A percentile compares a stretch with the other conserved stretches of the same genome.
Evolutionary conservation across 30 jellyfish, hydroid and myxozoan genomes (phyloP).

Genomic region (Aurelia aurita complex sp. Pacific): DNA sequence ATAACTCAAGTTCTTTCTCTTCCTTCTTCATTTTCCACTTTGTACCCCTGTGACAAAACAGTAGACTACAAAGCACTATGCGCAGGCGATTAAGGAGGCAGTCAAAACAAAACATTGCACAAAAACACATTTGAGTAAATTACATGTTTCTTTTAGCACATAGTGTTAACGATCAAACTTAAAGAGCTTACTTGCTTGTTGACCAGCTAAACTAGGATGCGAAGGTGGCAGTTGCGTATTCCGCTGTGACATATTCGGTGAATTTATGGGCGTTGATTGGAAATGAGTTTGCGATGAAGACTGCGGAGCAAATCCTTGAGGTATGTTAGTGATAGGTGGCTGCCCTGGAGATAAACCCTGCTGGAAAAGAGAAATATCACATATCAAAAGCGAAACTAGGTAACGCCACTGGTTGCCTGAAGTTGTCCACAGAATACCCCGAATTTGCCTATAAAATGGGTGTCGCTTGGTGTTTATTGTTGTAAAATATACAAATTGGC

Average conservation of each 20-base stretch:
- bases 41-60: too few relatives aligned
- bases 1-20: too few relatives aligned
- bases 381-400: background rate
- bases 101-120: background rate
- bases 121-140: too few relatives aligned
- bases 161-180: background rate
- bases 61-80: too few relatives aligned
- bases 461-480: too few relatives aligned
- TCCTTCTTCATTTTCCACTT: too few relatives aligned
- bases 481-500: too few relatives aligned
- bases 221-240: slow-evolving; percentile 42
- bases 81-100: too few relatives aligned
- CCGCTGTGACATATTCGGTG: slow-evolving; percentile 40
- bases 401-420: too few relatives aligned
- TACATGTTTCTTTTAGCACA: background rate
- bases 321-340: slow-evolving; percentile 32
- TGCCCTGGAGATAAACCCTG: slow-evolving; percentile 27
- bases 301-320: slow-evolving; percentile 56
- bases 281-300: slow-evolving; percentile 41
- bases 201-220: slow-evolving; percentile 26
- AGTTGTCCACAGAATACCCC: too few relatives aligned
- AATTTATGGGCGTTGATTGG: slow-evolving; percentile 66
- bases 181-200: slow-evolving; percentile 11
- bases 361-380: background rate
- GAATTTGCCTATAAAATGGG: too few relatives aligned